Base-by-base conservation (phyloP, 1,140 invertebrate species). In the Epicauta chinensis region DNA sequence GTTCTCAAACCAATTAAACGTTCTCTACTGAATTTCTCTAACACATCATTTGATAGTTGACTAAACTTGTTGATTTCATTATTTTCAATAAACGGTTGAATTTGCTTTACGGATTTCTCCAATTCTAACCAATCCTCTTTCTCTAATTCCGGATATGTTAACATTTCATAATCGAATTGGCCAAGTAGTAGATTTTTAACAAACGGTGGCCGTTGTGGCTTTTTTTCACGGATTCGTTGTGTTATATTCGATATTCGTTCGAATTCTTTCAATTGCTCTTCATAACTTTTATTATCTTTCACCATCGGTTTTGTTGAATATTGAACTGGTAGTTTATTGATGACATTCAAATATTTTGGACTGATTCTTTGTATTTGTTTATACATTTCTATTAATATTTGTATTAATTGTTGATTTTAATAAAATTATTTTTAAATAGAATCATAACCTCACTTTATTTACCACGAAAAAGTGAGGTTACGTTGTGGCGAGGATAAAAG, bases 131-230 rank as follows among this genome's bases (percentile, higher is more conserved):
- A 73, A 44, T 82, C 77, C 12, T 87, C 83, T 44, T 77, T 76
- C 4, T 75, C 69, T 32, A 90, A 64, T 67, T 87, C 79, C 0
- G 83, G 83, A 66, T 74, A 87, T 1, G 73, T 71, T 1, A 87
- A 59, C 11, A 83, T 61, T 35, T 84, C 77, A 10, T 65, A 69
- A 60, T 86, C 80, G 58, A 81, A 75, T 2, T 68, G 51, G 0
- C 80, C 79, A 2, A 78, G 1, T 44, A 84, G 77, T n/a, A 86
- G 63, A 59, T 80, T 79, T 60, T 84, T 85, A 0, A 67, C 74
- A 56, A 84, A 79, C 2, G 83, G 80, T 16, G 67, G 42, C 23
- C 73, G 73, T 47, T 69, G 60, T 2, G 74, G 72, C 46, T 75
- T 58, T 35, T 75, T 72, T 0, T 54, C 35, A 9, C 55, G 44